phyloP scores from a whole-genome alignment of 1,140 invertebrate genomes.

The Monomorium pharaonis region DNA sequence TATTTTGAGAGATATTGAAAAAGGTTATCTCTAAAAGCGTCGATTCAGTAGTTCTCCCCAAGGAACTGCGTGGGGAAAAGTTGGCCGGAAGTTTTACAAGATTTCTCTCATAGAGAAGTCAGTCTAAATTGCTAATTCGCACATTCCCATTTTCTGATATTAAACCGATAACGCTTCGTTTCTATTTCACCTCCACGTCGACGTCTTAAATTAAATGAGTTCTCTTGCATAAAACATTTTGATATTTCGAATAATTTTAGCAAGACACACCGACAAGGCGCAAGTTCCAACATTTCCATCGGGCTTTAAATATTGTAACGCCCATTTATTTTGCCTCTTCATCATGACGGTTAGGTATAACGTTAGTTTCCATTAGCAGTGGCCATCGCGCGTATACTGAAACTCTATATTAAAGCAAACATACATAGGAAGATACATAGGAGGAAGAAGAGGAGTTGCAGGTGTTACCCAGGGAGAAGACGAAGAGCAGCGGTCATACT shows the following conservation, averaged over 20 bases:
- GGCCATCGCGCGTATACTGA: conserved; percentile 25
- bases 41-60: background rate
- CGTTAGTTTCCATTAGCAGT: conserved; percentile 28
- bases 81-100: conserved; percentile 1
- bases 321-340: conserved; percentile 7
- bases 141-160: background rate
- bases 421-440: background rate
- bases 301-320: conserved; percentile 23
- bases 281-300: background rate
- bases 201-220: background rate
- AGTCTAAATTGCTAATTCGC: conserved; percentile 24
- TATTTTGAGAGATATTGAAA: conserved; percentile 22
- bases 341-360: background rate
- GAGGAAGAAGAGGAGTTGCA: background rate
- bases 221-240: conserved; percentile 16
- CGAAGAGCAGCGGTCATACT: conserved; percentile 12
- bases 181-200: background rate
- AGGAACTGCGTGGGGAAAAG: too few species aligned
- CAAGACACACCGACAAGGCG: background rate
- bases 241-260: background rate
- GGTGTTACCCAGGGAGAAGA: background rate
- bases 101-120: background rate
- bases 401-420: conserved; percentile 34
- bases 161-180: background rate
- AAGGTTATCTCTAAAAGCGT: background rate